Percentiles rank a stretch among this genome's conserved stretches.
These are phyloP conservation scores for Zosterops japonicus DNA, from an alignment of 2,113 vertebrate species.

Conservation along the genomic window DNA sequence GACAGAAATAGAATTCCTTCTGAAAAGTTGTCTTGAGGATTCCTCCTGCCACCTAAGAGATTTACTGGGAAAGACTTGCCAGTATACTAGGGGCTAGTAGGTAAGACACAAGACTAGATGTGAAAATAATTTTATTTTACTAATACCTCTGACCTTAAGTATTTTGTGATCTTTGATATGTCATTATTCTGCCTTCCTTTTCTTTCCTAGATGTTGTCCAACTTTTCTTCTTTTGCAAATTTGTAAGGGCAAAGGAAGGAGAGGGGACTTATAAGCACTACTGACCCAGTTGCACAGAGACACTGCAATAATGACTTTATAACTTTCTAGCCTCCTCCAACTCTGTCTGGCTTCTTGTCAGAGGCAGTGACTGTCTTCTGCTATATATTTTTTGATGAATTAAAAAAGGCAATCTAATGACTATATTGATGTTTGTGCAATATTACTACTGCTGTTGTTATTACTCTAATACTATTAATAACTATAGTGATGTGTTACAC, in stretches of 20 bases:
- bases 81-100: background rate
- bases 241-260: background rate
- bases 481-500: background rate
- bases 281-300: background rate
- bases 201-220: background rate
- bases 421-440: background rate
- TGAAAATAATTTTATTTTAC: background rate
- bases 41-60: background rate
- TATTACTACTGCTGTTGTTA: background rate
- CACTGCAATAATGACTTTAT: background rate
- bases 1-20: conserved; percentile 45
- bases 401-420: background rate
- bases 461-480: background rate
- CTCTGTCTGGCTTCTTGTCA: background rate
- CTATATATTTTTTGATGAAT: background rate
- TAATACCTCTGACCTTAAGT: background rate
- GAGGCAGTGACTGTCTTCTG: background rate
- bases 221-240: background rate
- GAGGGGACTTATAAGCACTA: fast-evolving
- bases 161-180: background rate
- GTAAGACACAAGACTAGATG: background rate
- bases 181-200: background rate
- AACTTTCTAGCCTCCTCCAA: background rate
- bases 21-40: background rate
- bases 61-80: background rate